These are phyloP conservation scores for Chloroceryle aenea DNA, from an alignment of 2,113 vertebrate genomes.

Conservation along the genomic window DNA sequence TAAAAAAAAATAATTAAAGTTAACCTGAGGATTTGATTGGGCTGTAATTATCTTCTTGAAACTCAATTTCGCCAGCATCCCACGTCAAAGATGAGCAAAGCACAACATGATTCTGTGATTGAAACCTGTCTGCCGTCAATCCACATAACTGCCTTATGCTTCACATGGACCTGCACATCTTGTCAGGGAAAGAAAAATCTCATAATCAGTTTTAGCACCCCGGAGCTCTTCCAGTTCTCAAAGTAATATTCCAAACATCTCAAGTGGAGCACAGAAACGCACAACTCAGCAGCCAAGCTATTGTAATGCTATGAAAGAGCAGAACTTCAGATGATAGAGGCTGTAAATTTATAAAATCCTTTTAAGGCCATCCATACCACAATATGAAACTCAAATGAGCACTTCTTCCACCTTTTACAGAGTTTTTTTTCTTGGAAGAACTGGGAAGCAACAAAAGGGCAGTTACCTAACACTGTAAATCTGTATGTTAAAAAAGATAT, in stretches of 20 bases:
- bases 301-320: conserved; percentile 39
- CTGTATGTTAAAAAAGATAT: background rate
- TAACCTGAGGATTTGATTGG: conserved; percentile 51
- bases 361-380: conserved; percentile 12
- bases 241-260: conserved; percentile 80
- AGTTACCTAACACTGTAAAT: background rate
- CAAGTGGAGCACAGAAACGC: conserved; percentile 55
- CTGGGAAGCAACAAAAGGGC: background rate
- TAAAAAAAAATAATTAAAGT: background rate
- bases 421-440: background rate
- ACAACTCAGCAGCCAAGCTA: conserved; percentile 23
- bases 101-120: conserved; percentile 38
- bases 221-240: conserved; percentile 73
- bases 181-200: conserved; percentile 83
- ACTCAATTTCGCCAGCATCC: conserved; percentile 15
- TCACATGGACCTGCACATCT: conserved; percentile 75
- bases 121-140: conserved; percentile 58
- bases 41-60: conserved; percentile 63
- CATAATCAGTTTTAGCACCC: conserved; percentile 80
- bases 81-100: conserved; percentile 56
- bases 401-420: background rate
- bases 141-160: conserved; percentile 48
- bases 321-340: conserved; percentile 30
- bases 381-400: conserved; percentile 50
- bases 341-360: conserved; percentile 68